These are phyloP conservation scores for Molossus molossus DNA, from an alignment of 2,797 vertebrate species.

Conservation along the genomic window DNA sequence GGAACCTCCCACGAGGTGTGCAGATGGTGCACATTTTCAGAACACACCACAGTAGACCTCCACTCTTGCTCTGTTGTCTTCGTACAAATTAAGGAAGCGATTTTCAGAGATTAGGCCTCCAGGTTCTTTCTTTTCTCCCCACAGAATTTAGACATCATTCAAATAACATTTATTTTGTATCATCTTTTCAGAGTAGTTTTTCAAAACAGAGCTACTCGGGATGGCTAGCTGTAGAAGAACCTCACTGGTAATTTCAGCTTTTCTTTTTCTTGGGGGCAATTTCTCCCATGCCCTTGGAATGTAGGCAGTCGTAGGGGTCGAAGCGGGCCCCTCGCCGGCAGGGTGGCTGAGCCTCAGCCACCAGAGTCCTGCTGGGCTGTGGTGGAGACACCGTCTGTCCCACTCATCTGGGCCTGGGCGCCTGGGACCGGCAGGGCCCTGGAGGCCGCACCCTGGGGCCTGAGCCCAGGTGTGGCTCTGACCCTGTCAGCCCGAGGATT, in stretches of 20 bases:
- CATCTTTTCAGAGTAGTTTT: constrained; percentile 71
- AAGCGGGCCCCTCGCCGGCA: not conserved
- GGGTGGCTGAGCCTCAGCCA: not conserved
- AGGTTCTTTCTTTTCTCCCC: constrained; percentile 77
- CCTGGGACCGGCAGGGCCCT: rapidly evolving
- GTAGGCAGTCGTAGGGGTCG: not conserved
- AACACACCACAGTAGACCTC: constrained; percentile 51
- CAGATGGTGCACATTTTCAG: constrained; percentile 60
- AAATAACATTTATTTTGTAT: constrained; percentile 72
- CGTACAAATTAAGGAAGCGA: constrained; percentile 82
- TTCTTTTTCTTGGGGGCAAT: not conserved
- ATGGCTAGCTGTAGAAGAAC: constrained; percentile 22
- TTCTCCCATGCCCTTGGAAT: not conserved
- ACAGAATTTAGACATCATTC: constrained; percentile 76
- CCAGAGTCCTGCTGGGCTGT: not conserved
- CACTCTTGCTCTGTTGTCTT: constrained; percentile 76
- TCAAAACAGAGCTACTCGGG: constrained; percentile 44
- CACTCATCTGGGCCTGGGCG: rapidly evolving
- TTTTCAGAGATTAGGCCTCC: constrained; percentile 81
- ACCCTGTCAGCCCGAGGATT: not conserved
- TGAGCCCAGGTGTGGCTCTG: not conserved
- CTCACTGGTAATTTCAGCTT: constrained; percentile 2
- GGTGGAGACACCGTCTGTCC: not conserved
- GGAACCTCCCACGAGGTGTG: not conserved
- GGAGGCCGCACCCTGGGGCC: not conserved